Evolutionary conservation across 2,888 invertebrate genomes (phyloP).

Genomic region (Dasysyrphus albostriatus): DNA sequence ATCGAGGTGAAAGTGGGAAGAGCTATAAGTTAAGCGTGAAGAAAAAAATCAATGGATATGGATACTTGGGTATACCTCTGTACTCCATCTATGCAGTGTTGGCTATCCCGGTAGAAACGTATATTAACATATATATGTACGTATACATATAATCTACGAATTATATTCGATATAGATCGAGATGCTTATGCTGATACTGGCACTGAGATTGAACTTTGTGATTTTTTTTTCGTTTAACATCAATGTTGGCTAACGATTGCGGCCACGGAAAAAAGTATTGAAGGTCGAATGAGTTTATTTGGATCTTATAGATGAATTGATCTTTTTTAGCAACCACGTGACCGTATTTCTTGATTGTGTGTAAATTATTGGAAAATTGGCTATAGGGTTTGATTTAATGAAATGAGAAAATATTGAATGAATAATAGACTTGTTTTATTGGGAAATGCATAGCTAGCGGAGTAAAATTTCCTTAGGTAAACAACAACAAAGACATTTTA

Average conservation of each 20-base stretch:
- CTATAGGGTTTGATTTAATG: not conserved
- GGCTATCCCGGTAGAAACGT: not conserved
- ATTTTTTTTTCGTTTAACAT: not conserved
- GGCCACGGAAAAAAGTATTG: constrained; percentile 32
- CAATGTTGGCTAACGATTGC: constrained; percentile 15
- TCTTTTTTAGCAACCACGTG: constrained; percentile 48
- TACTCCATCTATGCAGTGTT: not conserved
- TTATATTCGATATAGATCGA: constrained; percentile 33
- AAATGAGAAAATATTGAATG: not conserved
- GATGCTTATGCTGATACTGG: constrained; percentile 29
- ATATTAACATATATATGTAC: not conserved
- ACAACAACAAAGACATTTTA: too few species aligned
- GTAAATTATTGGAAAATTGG: not conserved
- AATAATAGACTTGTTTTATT: too few species aligned
- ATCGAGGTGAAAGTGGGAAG: constrained; percentile 67
- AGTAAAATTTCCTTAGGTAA: too few species aligned
- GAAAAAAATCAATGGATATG: constrained; percentile 65
- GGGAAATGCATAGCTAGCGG: too few species aligned
- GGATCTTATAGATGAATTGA: constrained; percentile 44
- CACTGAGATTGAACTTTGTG: constrained; percentile 43
- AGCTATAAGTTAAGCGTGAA: constrained; percentile 60
- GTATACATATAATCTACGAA: not conserved
- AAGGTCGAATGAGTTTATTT: constrained; percentile 53
- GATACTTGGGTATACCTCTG: constrained; percentile 27
- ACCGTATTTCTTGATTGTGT: constrained; percentile 16